Conservation (phyloP, 30 jellyfish, hydroid and myxozoan species). For the Pseudorhiza aurosa region DNA sequence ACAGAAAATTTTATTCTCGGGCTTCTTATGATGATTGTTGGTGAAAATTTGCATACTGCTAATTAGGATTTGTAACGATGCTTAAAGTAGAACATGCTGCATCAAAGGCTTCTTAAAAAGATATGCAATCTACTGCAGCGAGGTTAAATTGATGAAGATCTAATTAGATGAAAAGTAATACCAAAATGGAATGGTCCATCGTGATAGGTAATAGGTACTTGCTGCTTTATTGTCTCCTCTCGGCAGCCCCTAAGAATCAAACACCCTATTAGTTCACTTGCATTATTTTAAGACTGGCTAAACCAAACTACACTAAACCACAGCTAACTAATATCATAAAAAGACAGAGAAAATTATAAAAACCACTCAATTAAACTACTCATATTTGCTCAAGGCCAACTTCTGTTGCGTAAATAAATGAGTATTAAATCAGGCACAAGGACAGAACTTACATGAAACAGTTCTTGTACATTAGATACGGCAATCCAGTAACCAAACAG, state of each 20-base stretch:
- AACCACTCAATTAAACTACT: too few relatives aligned
- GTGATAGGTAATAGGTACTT: slow-evolving; percentile 84
- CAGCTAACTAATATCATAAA: too few relatives aligned
- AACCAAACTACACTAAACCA: too few relatives aligned
- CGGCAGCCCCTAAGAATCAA: slow-evolving; percentile 74
- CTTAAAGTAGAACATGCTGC: neutral
- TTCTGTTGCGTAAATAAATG: too few relatives aligned
- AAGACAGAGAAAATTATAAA: too few relatives aligned
- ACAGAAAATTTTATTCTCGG: too few relatives aligned
- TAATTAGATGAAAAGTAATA: too few relatives aligned
- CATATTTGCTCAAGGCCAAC: too few relatives aligned
- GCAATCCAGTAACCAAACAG: slow-evolving; percentile 80
- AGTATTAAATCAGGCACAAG: too few relatives aligned
- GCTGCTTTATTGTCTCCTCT: slow-evolving; percentile 47
- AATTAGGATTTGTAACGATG: neutral
- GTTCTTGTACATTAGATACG: slow-evolving; percentile 71
- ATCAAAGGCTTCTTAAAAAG: neutral
- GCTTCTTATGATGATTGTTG: too few relatives aligned
- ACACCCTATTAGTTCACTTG: too few relatives aligned
- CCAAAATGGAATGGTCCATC: slow-evolving; percentile 90
- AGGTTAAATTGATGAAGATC: neutral
- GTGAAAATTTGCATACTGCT: neutral
- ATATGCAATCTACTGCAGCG: neutral
- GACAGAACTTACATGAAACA: slow-evolving; percentile 58
- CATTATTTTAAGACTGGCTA: too few relatives aligned